phyloP scores from a whole-genome alignment of 2,888 invertebrate genomes.

The Xestia xanthographa region DNA sequence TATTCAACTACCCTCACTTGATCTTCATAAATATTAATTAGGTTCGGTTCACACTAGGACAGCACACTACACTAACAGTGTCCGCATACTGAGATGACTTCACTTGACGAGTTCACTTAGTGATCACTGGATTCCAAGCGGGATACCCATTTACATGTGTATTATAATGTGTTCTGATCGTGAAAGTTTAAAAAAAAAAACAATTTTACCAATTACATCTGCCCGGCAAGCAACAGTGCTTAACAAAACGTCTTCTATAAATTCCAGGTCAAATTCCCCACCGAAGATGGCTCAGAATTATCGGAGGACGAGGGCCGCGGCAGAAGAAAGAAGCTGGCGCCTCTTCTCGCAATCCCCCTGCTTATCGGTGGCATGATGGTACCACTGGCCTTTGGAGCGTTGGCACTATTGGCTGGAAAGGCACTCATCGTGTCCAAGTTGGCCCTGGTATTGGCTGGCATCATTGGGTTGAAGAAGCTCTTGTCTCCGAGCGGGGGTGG shows the following conservation, averaged over 20 bases:
- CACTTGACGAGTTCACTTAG: too few relatives aligned
- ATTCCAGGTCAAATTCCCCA: conserved; percentile 93
- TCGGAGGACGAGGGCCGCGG: conserved; percentile 92
- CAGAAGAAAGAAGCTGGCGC: conserved; percentile 94
- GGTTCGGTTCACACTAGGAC: too few relatives aligned
- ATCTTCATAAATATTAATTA: too few relatives aligned
- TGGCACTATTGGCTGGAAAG: conserved; percentile 96
- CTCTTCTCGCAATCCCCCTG: conserved; percentile 94
- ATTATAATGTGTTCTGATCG: too few relatives aligned
- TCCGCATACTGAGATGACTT: too few relatives aligned
- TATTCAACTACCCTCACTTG: too few relatives aligned
- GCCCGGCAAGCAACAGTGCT: too few relatives aligned
- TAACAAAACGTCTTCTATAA: background rate
- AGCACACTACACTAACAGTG: too few relatives aligned
- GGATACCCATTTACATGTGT: too few relatives aligned
- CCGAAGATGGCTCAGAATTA: conserved; percentile 91
- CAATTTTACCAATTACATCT: too few relatives aligned
- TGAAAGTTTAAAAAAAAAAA: too few relatives aligned
- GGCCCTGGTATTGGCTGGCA: conserved; percentile 95
- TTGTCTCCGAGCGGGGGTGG: conserved; percentile 92
- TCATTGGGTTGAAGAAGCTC: conserved; percentile 96
- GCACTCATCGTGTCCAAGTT: conserved; percentile 96
- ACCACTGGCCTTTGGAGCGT: conserved; percentile 95
- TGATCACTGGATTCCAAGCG: too few relatives aligned
- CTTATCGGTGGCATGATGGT: conserved; percentile 95